Base-by-base conservation (phyloP, 2,113 vertebrate species). In the Mungos mungo region DNA sequence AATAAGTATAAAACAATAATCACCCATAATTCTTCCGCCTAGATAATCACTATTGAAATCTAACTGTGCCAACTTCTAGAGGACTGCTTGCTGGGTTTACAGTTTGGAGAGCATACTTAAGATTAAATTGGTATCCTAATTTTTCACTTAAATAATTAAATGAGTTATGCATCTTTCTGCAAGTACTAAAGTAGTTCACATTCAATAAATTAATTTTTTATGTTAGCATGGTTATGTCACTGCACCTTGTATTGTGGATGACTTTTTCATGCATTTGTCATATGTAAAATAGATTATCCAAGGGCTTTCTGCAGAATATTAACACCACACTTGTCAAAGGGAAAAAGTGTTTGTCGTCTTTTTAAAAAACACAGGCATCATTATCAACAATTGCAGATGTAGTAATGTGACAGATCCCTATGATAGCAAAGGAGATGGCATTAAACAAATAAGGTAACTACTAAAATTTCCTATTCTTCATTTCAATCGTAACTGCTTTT, bases 111-210 rank as follows among this genome's bases (percentile, higher is more conserved):
- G 9, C 21, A 79, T n/a, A n/a, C 0, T 52, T 81, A 86, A 54
- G 18, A 69, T 29, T 96, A 86, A 81, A 71, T 19, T 89, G 2
- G 23, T 68, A 65, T 84, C 2, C 21, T 52, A 84, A 47, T 4
- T 95, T 86, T 93, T 82, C 19, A 66, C 29, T 89, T 82, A 76
- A 52, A 63, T 88, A 88, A 29, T 47, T 2, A 95, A 88, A 84
- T 23, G 80, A 80, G 19, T 35, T n/a, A 72, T 50, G 25, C 6
- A 63, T 66, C 25, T 80, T 92, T 85, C 35, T 76, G 9, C 66
- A 74, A 80, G 60, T 86, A 25, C 7, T 84, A 74, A 74, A 80
- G 90, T 92, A 80, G 19, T 90, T 45, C 4, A 57, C 3, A 65
- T 38, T 66, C 31, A 66, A 27, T 9, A 38, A 96, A 83, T 60